Evolutionary conservation across 53 echinoderm and acorn worm species (phyloP), one percentile per base, ranked within the genome.

Genomic region (Holothuria leucospilota): DNA sequence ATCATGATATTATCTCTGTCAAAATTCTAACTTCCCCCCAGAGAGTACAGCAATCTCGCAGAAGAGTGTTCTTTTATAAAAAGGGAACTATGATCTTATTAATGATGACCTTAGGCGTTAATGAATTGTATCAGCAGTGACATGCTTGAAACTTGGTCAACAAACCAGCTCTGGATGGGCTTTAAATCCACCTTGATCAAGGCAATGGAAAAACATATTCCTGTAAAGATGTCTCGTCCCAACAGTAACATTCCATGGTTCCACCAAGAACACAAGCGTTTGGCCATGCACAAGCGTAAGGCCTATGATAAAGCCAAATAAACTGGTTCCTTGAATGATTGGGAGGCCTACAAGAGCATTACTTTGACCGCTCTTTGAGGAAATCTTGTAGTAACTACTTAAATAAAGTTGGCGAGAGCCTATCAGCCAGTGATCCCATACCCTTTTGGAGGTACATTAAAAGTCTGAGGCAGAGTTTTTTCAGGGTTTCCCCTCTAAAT

Each of bases 381-480:
- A 42, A 42, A 42, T 42, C 42, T 9, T 9, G 42, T 26, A 74
- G 77, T 23, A 63, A 67, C n/a, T 41, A 71, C 13, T 28, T 89
- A 0, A 39, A 30, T 28, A 67, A 72, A 18, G 26, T 88, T 42
- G 88, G 83, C 62, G 83, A 88, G 71, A 81, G 46, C 40, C 39
- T 88, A 42, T 26, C 88, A 81, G 46, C 61, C 11, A 88, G 51
- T 21, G 70, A 88, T 18, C 82, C 83, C 2, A 84, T 72, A 78
- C 82, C 88, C 51, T 88, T 88, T 68, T 88, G 88, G 88, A 79
- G 69, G 3, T 88, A 23, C 59, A 88, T 87, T 23, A 87, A 87
- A 52, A 87, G 79, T 28, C 58, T 81, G 26, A 81, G 82, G 16
- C 71, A 82, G 62, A 68, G 79, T n/a, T 88, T 59, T 42, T 29